A percentile compares a stretch with the other conserved stretches of the same genome.
These are phyloP conservation scores for Archips crataeganus DNA, from an alignment of 2,888 invertebrate genomes.

Conservation along the genomic window DNA sequence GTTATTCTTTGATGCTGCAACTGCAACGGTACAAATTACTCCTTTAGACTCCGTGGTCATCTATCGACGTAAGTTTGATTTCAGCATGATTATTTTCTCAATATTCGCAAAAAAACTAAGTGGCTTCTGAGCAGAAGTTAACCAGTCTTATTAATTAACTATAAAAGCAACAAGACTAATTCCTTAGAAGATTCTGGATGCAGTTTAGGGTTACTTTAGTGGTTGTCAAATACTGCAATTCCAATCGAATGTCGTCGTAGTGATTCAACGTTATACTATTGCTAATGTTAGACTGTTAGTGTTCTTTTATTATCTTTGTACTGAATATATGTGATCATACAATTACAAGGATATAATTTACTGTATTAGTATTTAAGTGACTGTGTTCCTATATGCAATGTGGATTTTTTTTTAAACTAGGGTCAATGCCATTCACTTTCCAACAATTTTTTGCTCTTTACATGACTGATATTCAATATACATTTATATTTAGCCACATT, in stretches of 20 bases:
- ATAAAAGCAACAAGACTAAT: not conserved
- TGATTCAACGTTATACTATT: conserved; percentile 22
- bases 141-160: not conserved
- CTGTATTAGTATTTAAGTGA: not conserved
- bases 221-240: not conserved
- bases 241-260: conserved; percentile 1
- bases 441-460: not conserved
- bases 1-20: conserved; percentile 7
- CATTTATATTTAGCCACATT: not conserved
- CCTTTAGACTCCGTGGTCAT: conserved; percentile 9
- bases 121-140: not conserved
- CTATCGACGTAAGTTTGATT: conserved; percentile 35
- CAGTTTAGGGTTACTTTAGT: not conserved
- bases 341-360: not conserved
- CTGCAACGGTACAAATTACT: conserved; percentile 14
- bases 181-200: not conserved
- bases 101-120: conserved; percentile 15
- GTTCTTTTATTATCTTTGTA: not conserved
- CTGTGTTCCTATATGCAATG: not conserved
- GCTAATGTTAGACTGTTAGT: not conserved
- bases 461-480: not conserved
- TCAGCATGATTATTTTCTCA: conserved; percentile 20
- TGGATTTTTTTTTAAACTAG: not conserved
- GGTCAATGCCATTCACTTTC: not conserved
- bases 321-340: not conserved